phyloP scores from a whole-genome alignment of 92 coral and sea anemone genomes.

The Meandrina meandrites region DNA sequence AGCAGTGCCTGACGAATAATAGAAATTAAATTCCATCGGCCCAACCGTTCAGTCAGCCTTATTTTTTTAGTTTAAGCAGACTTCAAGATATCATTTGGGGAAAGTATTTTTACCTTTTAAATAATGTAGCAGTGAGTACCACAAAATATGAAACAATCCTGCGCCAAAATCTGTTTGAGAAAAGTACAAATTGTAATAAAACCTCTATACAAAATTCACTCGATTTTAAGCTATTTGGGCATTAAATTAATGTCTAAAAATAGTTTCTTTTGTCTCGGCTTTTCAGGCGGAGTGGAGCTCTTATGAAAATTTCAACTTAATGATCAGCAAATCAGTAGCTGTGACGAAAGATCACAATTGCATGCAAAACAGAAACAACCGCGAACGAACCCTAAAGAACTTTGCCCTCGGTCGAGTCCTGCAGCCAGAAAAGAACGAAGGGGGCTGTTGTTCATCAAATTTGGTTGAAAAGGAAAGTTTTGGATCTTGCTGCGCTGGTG shows the following conservation, averaged over 20 bases:
- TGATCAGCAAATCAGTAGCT: constrained; percentile 3
- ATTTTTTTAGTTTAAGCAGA: too few species aligned
- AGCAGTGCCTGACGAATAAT: too few species aligned
- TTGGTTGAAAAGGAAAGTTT: neutral
- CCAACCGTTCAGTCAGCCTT: too few species aligned
- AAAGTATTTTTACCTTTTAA: neutral
- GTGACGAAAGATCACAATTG: constrained; percentile 21
- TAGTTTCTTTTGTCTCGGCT: neutral
- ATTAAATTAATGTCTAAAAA: neutral
- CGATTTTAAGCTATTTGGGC: neutral
- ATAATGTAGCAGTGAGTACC: neutral
- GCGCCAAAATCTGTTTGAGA: neutral
- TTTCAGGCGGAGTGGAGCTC: neutral
- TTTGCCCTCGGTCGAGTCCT: neutral
- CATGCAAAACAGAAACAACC: constrained; percentile 6
- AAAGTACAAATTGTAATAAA: neutral
- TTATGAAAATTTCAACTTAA: constrained; percentile 23
- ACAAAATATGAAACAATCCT: neutral
- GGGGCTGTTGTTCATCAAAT: neutral
- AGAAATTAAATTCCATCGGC: too few species aligned
- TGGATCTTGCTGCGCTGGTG: neutral
- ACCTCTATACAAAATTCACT: neutral
- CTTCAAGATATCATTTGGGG: neutral
- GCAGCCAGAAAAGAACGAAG: neutral
- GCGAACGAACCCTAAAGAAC: neutral